phyloP scores from a whole-genome alignment of 2,797 vertebrate species.

The Xenentodon cancila region DNA sequence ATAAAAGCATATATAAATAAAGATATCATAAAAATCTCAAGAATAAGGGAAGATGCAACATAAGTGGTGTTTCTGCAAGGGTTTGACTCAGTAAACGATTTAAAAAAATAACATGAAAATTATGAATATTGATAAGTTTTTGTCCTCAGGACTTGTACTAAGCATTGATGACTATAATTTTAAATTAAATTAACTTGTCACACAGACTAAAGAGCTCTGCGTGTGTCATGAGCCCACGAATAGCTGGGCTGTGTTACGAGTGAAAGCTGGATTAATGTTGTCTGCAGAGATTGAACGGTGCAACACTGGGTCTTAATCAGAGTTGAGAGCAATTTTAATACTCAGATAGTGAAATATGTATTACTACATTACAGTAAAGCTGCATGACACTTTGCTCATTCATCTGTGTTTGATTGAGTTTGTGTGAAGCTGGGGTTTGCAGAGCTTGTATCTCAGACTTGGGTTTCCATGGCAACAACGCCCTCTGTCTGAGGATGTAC shows the following conservation, averaged over 20 bases:
- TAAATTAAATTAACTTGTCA: no score
- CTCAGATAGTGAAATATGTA: conserved; percentile 36
- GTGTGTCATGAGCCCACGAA: conserved; percentile 25
- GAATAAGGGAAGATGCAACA: no score
- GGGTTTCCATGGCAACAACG: conserved; percentile 65
- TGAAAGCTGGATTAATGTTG: conserved; percentile 39
- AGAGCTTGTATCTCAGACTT: conserved; percentile 55
- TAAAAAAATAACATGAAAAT: no score
- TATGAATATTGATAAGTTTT: no score
- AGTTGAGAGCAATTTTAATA: conserved; percentile 40
- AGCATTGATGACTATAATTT: no score
- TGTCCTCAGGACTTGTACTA: no score
- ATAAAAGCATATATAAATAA: no score
- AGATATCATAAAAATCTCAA: no score
- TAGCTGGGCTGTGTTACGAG: conserved; percentile 37
- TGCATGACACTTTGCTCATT: conserved; percentile 23
- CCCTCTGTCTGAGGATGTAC: conserved; percentile 57
- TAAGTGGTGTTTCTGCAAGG: no score
- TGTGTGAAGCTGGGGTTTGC: conserved; percentile 41
- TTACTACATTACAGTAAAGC: conserved; percentile 38
- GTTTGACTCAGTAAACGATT: no score
- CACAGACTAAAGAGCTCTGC: no score
- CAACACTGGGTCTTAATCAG: conserved; percentile 33
- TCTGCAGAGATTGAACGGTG: conserved; percentile 25
- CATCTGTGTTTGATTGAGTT: conserved; percentile 2